These are phyloP conservation scores for Tyrannus savana DNA, from an alignment of 2,113 vertebrate genomes.

Conservation along the genomic window DNA sequence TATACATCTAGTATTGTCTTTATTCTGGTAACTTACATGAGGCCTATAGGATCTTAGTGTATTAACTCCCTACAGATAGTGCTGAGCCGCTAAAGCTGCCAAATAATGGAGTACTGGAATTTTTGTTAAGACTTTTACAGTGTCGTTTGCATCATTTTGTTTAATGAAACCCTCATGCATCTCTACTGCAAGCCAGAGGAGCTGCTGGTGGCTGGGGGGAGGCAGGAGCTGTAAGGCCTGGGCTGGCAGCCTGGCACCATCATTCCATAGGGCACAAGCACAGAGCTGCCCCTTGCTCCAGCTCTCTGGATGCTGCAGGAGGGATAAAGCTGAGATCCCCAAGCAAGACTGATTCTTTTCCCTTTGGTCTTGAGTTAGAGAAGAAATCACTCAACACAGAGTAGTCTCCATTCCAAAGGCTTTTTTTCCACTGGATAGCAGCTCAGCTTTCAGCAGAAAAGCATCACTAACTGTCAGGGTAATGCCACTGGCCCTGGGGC, in stretches of 20 bases:
- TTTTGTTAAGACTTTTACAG: conserved; percentile 42
- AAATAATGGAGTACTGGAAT: not conserved
- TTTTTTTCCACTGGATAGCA: not conserved
- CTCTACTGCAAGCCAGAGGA: conserved; percentile 37
- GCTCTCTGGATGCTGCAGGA: not conserved
- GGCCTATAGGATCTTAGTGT: conserved; percentile 63
- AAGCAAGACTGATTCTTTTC: not conserved
- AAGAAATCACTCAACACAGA: not conserved
- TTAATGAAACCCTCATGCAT: conserved; percentile 54
- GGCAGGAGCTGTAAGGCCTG: not conserved
- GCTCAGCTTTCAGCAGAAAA: conserved; percentile 14
- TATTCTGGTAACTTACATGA: conserved; percentile 49
- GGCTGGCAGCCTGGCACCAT: not conserved
- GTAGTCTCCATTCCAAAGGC: not conserved
- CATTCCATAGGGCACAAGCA: not conserved
- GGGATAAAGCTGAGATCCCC: not conserved
- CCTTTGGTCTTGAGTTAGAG: not conserved
- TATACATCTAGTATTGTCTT: conserved; percentile 57
- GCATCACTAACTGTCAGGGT: not conserved
- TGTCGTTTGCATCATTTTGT: not conserved
- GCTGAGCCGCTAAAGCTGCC: conserved; percentile 56
- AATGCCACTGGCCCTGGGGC: not conserved
- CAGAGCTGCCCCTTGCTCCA: not conserved
- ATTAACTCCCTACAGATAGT: conserved; percentile 40
- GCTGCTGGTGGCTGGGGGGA: not conserved